A percentile compares a stretch with the other conserved stretches of the same genome.
Evolutionary conservation across 2,113 vertebrate species (phyloP).

Genomic region (Notechis scutatus): DNA sequence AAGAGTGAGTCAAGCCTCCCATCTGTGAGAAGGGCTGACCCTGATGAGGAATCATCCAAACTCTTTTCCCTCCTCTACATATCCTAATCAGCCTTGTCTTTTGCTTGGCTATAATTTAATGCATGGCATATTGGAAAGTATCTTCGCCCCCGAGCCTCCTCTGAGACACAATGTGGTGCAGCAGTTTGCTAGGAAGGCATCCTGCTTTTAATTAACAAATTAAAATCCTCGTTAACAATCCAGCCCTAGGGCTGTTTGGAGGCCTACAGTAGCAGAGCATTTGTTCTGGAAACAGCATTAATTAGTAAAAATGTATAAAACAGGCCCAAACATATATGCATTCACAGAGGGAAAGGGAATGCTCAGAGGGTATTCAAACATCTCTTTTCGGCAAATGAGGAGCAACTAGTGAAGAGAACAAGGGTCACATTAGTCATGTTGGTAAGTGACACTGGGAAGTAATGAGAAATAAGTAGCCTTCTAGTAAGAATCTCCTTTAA

Average conservation of each 20-base stretch:
- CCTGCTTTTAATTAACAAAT: constrained; percentile 77
- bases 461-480: neutral
- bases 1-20: neutral
- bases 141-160: constrained; percentile 18
- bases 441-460: neutral
- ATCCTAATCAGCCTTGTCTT: neutral
- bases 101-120: constrained; percentile 2
- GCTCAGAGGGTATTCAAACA: neutral
- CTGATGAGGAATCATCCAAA: neutral
- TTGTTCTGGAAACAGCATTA: constrained; percentile 74
- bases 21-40: neutral
- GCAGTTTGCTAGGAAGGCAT: constrained; percentile 60
- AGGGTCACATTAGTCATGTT: neutral
- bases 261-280: constrained; percentile 64
- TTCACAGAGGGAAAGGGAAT: constrained; percentile 35
- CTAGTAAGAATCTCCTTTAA: neutral
- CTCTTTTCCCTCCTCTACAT: neutral
- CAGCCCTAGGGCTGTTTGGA: constrained; percentile 66
- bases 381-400: neutral
- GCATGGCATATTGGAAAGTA: neutral
- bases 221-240: constrained; percentile 74
- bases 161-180: constrained; percentile 24
- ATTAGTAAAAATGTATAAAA: constrained; percentile 69
- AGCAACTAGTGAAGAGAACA: neutral
- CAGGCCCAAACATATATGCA: constrained; percentile 45